These are phyloP conservation scores for Athetis lepigone DNA, from an alignment of 2,888 invertebrate species.

Conservation along the genomic window DNA sequence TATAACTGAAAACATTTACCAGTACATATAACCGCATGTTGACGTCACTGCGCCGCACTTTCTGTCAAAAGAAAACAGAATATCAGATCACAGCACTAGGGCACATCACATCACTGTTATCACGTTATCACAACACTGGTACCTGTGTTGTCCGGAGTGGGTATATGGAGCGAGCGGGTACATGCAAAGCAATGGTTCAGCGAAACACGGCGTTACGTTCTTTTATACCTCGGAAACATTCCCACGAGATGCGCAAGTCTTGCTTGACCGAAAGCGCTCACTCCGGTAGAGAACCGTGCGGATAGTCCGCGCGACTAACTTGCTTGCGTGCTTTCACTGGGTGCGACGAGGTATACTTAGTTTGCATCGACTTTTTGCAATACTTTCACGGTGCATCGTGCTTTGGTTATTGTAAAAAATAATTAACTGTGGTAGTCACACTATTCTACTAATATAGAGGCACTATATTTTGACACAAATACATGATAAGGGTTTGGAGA, in stretches of 20 bases:
- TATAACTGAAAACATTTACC: slow-evolving; percentile 74
- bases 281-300: slow-evolving; percentile 64
- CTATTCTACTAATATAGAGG: too few species aligned
- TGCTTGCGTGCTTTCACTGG: slow-evolving; percentile 79
- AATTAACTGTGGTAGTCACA: too few species aligned
- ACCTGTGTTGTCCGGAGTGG: slow-evolving; percentile 73
- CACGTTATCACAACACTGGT: slow-evolving; percentile 65
- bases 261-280: slow-evolving; percentile 82
- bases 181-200: slow-evolving; percentile 85
- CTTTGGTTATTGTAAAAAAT: slow-evolving; percentile 1
- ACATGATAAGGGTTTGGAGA: too few species aligned
- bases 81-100: slow-evolving; percentile 70
- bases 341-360: slow-evolving; percentile 62
- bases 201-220: slow-evolving; percentile 82
- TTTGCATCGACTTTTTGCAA: slow-evolving; percentile 63
- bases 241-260: slow-evolving; percentile 83
- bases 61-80: slow-evolving; percentile 88
- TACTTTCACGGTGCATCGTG: slow-evolving; percentile 66
- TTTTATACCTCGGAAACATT: slow-evolving; percentile 90
- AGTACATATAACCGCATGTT: slow-evolving; percentile 85
- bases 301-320: slow-evolving; percentile 70
- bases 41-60: slow-evolving; percentile 74
- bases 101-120: slow-evolving; percentile 59
- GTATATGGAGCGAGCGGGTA: slow-evolving; percentile 72
- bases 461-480: too few species aligned